Base-by-base conservation (phyloP, 2,113 vertebrate species). In the Meles meles region DNA sequence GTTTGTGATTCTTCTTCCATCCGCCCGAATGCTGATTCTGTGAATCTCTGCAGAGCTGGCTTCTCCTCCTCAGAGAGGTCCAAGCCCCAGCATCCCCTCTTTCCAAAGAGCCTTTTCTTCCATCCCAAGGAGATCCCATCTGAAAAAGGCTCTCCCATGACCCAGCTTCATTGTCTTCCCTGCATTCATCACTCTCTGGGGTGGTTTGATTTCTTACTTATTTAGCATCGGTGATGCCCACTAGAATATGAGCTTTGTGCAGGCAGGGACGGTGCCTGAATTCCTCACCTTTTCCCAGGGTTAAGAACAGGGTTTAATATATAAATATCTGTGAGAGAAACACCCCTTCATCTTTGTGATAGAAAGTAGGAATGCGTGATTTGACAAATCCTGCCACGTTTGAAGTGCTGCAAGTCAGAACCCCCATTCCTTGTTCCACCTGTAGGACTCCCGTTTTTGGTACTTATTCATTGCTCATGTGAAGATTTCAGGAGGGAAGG, bases 71-170 rank as follows among this genome's bases (percentile, higher is more conserved):
- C 14, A 3, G 6, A 47, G 77, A 15, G 27, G 18, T 65, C 21
- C 63, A 23, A 13, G 49, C 3, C 49, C 25, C 3, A 7, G 7
- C 5, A 4, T 29, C 17, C 9, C 20, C 31, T 52, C 39, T 21
- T 72, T 37, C 34, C 21, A 44, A 11, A 14, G 55, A 15, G 7
- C 47, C 2, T 84, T 52, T 42, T 1, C 0, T 34, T 27, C 5
- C 2, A 2, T 11, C 49, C 44, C 44, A 42, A 0, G 34, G 63
- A 7, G 2, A 11, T 8, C 29, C 1, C 86, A 14, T 0, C 0
- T 9, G 3, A 5, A 6, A 21, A 4, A 6, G 27, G 49, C 55
- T 83, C 67, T 59, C 57, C n/a, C 23, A 2, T 5, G 14, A 39
- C 6, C 6, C 14, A 57, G 23, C 61, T 25, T 63, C 5, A 21